Evolutionary conservation across 2,113 vertebrate genomes (phyloP), one percentile per base, ranked within the genome.

Genomic region (Salminus brasiliensis): DNA sequence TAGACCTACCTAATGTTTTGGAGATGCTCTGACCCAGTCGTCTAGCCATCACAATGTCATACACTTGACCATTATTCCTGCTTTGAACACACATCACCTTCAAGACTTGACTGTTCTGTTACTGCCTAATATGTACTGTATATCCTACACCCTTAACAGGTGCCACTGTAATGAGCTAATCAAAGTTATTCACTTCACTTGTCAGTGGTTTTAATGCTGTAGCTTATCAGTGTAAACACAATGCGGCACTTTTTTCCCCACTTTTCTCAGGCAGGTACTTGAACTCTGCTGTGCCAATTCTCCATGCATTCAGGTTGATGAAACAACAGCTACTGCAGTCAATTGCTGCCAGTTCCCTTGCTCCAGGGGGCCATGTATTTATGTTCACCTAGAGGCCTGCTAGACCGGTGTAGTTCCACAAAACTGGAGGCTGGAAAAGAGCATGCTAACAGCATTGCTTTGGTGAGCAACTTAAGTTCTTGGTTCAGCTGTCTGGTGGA

Each of bases 401-500:
- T 63, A 43, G 41, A 74, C 63, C 30, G 21, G 34, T n/a, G 32
- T 62, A 32, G 57, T 16, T 74, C 57, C 29, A 13, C 27, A 47
- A 34, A 29, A 30, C 55, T 60, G 36, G 60, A 25, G 72, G 21
- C 29, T 74, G 9, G 11, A 62, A 62, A 30, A 12, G 18, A 32
- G 29, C n/a, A 32, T 11, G 8, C 52, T 25, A 55, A 55, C 41
- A 74, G 41, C 18, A 74, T 74, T 74, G 30, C 63, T 74, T 32
- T 74, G 57, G 57, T 32, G 62, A 60, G 57, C 47, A 63, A 49
- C 72, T 47, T 21, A 74, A 43, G 25, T 47, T 53, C 72, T 60
- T 60, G 72, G 9, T 25, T n/a, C 25, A 60, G 72, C 36, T 74
- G 30, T 47, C 55, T 47, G 30, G 63, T 74, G 72, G 55, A 74